phyloP scores from a whole-genome alignment of 1,140 invertebrate species.

The Lucilia cuprina region DNA sequence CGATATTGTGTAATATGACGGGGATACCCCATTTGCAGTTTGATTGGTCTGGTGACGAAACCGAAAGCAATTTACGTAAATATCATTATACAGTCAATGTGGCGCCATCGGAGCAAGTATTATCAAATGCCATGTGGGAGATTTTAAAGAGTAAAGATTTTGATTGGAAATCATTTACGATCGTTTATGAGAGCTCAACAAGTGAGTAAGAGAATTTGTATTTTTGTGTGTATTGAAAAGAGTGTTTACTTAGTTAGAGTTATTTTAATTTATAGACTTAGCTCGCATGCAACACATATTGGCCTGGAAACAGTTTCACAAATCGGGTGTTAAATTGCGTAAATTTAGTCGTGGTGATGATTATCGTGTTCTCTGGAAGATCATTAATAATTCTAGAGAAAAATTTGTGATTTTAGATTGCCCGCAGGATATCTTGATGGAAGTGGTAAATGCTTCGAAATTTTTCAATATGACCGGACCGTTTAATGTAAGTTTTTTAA shows the following conservation, averaged over 20 bases:
- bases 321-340: conserved; percentile 64
- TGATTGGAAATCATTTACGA: conserved; percentile 81
- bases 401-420: conserved; percentile 78
- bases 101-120: conserved; percentile 73
- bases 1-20: conserved; percentile 74
- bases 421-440: conserved; percentile 66
- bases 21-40: conserved; percentile 73
- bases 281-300: conserved; percentile 52
- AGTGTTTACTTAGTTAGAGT: background rate
- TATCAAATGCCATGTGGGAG: conserved; percentile 75
- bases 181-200: conserved; percentile 81
- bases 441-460: conserved; percentile 61
- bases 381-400: conserved; percentile 70
- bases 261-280: conserved; percentile 42
- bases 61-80: conserved; percentile 60
- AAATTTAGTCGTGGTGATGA: conserved; percentile 64
- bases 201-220: conserved; percentile 57
- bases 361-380: conserved; percentile 71
- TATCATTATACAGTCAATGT: conserved; percentile 69
- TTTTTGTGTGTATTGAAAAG: background rate
- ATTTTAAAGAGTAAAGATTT: conserved; percentile 71
- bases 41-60: conserved; percentile 70
- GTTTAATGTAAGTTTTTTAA: conserved; percentile 49
- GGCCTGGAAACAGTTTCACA: conserved; percentile 53
- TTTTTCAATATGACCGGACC: conserved; percentile 55